These are phyloP conservation scores for Petrocephalus schoutedeni DNA, from an alignment of 2,797 vertebrate species.

Conservation along the genomic window DNA sequence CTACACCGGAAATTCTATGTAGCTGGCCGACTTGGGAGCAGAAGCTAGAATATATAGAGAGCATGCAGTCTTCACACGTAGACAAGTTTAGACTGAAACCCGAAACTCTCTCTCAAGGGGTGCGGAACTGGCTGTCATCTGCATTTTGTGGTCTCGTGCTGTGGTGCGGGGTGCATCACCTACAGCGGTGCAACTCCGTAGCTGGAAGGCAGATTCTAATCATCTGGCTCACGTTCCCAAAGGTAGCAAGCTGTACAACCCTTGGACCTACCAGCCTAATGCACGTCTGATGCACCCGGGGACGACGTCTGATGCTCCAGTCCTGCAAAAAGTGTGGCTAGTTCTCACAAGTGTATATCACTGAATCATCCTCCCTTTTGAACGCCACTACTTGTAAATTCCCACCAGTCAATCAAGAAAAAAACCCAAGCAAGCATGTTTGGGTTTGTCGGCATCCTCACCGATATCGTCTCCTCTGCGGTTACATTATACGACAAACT, in stretches of 20 bases:
- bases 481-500: background rate
- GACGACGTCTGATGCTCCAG: background rate
- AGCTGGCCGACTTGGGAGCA: background rate
- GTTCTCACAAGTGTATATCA: background rate
- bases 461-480: background rate
- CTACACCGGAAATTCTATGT: background rate
- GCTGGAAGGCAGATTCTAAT: background rate
- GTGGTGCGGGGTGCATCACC: background rate
- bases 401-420: background rate
- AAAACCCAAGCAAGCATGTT: background rate
- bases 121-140: background rate
- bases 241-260: background rate
- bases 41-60: background rate
- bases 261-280: background rate
- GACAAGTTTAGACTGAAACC: constrained; percentile 1
- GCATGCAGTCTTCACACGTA: background rate
- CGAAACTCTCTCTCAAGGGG: background rate
- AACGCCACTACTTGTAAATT: background rate
- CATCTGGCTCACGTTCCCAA: background rate
- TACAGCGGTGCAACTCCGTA: background rate
- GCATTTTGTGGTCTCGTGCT: background rate
- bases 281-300: background rate
- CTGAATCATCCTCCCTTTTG: background rate
- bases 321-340: background rate
- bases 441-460: background rate